Evolutionary conservation across 2,113 vertebrate genomes (phyloP).

Genomic region (Nanger granti): DNA sequence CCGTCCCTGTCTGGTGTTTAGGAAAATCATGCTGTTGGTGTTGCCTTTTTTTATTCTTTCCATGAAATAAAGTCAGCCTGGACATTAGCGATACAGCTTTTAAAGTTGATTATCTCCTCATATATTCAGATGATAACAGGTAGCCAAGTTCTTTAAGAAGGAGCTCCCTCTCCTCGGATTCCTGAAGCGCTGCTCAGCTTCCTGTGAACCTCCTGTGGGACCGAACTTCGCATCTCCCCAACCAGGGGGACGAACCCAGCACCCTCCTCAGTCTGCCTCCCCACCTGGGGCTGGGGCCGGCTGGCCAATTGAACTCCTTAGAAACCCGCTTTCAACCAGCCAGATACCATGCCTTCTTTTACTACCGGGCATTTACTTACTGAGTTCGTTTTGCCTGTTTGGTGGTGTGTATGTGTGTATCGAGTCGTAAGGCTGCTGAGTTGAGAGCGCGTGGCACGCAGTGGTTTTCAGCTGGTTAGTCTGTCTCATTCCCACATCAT

Average conservation of each 20-base stretch:
- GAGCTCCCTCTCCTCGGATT: neutral
- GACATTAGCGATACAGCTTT: neutral
- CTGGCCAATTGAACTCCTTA: neutral
- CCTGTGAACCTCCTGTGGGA: neutral
- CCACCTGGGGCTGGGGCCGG: neutral
- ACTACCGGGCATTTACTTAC: neutral
- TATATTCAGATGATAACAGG: neutral
- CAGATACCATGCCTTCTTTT: neutral
- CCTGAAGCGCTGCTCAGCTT: neutral
- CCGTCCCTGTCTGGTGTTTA: neutral
- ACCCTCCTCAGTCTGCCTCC: neutral
- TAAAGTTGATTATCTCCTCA: neutral
- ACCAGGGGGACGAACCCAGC: neutral
- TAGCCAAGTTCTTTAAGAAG: neutral
- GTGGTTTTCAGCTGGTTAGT: neutral
- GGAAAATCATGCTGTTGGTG: neutral
- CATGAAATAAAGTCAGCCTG: constrained; percentile 62
- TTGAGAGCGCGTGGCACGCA: neutral
- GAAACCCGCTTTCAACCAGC: neutral
- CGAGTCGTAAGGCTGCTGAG: neutral
- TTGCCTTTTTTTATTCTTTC: neutral
- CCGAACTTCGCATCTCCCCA: too few species aligned
- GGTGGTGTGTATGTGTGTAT: neutral
- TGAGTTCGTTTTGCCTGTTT: neutral
- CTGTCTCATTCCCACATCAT: neutral